Conservation (phyloP, 2,888 invertebrate genomes). For the Hydrotaea diabolus region DNA sequence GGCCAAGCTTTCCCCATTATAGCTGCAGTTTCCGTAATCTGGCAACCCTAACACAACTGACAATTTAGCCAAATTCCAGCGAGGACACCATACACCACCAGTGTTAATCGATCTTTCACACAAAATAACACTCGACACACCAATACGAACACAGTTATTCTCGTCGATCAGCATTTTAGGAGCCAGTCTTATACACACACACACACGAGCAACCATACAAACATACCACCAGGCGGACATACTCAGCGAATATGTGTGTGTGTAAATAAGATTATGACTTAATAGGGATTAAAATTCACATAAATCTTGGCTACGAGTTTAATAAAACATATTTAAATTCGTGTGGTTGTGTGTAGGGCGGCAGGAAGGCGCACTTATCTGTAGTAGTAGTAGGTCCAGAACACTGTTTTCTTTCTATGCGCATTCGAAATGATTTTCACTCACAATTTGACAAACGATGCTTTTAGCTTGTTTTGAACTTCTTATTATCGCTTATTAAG, state of each 20-base stretch:
- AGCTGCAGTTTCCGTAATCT: background rate
- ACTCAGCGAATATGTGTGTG: background rate
- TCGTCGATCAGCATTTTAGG: background rate
- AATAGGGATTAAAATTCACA: conserved; percentile 50
- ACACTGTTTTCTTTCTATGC: background rate
- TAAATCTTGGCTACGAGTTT: conserved; percentile 36
- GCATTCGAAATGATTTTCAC: conserved; percentile 8
- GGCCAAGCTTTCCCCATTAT: background rate
- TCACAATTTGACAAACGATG: conserved; percentile 50
- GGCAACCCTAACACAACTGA: background rate
- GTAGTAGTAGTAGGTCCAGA: too few species aligned
- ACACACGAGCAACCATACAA: background rate
- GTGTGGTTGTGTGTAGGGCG: background rate
- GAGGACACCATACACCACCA: conserved; percentile 35
- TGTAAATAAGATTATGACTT: conserved; percentile 20
- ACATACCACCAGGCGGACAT: background rate
- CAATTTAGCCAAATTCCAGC: conserved; percentile 9
- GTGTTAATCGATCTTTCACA: conserved; percentile 27
- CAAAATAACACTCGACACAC: background rate
- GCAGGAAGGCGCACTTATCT: background rate
- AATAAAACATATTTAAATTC: conserved; percentile 9
- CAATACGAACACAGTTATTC: background rate
- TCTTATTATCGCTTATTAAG: conserved; percentile 6
- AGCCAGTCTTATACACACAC: background rate
- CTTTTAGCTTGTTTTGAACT: conserved; percentile 29